Percentiles rank a stretch among this genome's conserved stretches.
Conservation (phyloP, 2,888 invertebrate genomes). For the Acanthosepion pharaonis region DNA sequence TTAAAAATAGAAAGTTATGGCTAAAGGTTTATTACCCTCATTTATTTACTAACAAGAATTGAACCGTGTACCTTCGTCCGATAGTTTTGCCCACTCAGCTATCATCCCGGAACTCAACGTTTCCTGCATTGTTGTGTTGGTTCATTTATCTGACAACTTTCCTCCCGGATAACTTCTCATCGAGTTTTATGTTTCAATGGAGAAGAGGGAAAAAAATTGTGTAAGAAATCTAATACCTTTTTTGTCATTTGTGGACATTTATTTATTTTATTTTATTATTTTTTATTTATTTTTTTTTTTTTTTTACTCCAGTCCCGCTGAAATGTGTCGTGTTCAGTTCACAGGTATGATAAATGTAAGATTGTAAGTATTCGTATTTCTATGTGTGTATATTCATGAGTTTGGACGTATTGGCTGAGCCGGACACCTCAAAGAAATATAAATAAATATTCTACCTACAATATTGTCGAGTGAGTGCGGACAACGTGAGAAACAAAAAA, state of each 20-base stretch:
- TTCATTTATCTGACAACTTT: background rate
- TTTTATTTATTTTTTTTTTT: too few relatives aligned
- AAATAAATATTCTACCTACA: too few relatives aligned
- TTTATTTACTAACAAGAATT: background rate
- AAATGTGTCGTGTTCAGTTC: background rate
- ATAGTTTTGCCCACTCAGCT: background rate
- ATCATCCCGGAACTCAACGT: background rate
- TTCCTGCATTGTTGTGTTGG: background rate
- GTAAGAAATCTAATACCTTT: background rate
- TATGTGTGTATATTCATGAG: too few relatives aligned
- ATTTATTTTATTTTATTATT: too few relatives aligned
- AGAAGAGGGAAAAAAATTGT: background rate
- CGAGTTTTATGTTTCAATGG: background rate
- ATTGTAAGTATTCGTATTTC: too few relatives aligned
- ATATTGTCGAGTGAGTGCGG: too few relatives aligned
- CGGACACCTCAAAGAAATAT: too few relatives aligned
- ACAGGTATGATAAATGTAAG: background rate
- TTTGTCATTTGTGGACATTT: background rate
- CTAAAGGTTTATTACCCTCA: background rate
- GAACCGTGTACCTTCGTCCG: background rate
- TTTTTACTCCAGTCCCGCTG: background rate
- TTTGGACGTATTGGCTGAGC: too few relatives aligned
- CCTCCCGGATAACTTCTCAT: too few relatives aligned
- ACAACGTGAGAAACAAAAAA: too few relatives aligned
- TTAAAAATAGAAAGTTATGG: too few relatives aligned